phyloP scores from a whole-genome alignment of 2,888 invertebrate genomes.

The Thereva nobilitata region DNA sequence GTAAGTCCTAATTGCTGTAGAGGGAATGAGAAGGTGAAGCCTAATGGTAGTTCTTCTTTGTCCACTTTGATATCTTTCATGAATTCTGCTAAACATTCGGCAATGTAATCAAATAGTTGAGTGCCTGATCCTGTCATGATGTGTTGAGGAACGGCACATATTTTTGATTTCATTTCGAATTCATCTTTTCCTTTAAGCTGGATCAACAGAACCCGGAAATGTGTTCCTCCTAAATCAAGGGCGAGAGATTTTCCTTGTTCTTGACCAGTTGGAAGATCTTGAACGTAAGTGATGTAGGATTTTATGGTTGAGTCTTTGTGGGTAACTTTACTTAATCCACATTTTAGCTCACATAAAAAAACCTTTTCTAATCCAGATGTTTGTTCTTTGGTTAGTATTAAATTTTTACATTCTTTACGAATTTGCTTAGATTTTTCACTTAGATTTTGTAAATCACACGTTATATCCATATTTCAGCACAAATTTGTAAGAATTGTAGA shows the following conservation, averaged over 20 bases:
- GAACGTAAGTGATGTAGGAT: constrained; percentile 94
- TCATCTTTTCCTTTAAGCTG: constrained; percentile 77
- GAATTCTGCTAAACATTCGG: constrained; percentile 88
- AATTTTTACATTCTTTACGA: constrained; percentile 81
- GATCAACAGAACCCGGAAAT: constrained; percentile 94
- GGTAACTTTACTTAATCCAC: constrained; percentile 78
- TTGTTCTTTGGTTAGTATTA: constrained; percentile 79
- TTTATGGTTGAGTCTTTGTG: constrained; percentile 82
- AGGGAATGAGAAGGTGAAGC: constrained; percentile 97
- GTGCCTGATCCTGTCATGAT: constrained; percentile 92
- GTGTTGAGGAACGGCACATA: constrained; percentile 92
- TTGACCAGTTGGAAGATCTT: constrained; percentile 92
- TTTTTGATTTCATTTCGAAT: constrained; percentile 95
- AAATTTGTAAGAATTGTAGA: too few relatives aligned
- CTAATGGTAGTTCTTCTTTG: constrained; percentile 79
- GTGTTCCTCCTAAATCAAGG: constrained; percentile 96
- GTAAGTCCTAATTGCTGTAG: constrained; percentile 84
- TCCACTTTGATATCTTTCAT: constrained; percentile 82
- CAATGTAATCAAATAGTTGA: constrained; percentile 93
- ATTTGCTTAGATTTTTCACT: too few relatives aligned
- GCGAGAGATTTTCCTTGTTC: constrained; percentile 95
- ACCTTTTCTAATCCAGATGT: constrained; percentile 75
- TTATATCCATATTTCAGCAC: too few relatives aligned
- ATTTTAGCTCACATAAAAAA: constrained; percentile 75
- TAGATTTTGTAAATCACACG: too few relatives aligned